phyloP scores from a whole-genome alignment of 35 echinoderm and acorn worm species.

The Apostichopus japonicus region DNA sequence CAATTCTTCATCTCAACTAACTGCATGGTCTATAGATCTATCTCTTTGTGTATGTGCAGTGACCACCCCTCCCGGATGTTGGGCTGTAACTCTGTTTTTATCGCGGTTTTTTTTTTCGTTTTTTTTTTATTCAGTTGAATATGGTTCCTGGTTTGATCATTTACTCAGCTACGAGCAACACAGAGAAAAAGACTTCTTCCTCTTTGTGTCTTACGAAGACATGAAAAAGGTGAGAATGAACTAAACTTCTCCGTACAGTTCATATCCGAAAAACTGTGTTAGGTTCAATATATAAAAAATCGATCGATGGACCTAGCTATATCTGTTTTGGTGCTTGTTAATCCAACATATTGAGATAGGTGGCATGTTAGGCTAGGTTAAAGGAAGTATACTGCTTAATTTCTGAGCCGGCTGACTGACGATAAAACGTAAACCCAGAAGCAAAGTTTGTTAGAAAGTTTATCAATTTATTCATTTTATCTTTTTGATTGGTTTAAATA shows the following conservation, averaged over 20 bases:
- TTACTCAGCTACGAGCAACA: not conserved
- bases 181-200: not conserved
- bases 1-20: no score
- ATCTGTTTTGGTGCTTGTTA: not conserved
- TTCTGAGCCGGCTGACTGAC: no score
- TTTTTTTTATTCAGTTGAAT: conserved; percentile 28
- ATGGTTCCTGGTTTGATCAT: conserved; percentile 4
- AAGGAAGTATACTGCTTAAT: no score
- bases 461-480: not conserved
- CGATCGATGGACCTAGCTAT: not conserved
- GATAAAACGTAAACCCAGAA: not conserved
- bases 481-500: not conserved
- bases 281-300: not conserved
- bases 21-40: no score
- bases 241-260: not conserved
- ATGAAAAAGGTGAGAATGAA: not conserved
- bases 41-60: no score
- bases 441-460: not conserved
- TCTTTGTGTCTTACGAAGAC: conserved; percentile 16
- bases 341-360: not conserved
- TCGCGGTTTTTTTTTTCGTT: not conserved
- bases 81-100: not conserved
- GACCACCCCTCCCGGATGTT: no score
- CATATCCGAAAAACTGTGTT: not conserved
- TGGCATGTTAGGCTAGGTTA: no score